Evolutionary conservation across 2,888 invertebrate species (phyloP).

Genomic region (Drosophila pseudotakahashii): DNA sequence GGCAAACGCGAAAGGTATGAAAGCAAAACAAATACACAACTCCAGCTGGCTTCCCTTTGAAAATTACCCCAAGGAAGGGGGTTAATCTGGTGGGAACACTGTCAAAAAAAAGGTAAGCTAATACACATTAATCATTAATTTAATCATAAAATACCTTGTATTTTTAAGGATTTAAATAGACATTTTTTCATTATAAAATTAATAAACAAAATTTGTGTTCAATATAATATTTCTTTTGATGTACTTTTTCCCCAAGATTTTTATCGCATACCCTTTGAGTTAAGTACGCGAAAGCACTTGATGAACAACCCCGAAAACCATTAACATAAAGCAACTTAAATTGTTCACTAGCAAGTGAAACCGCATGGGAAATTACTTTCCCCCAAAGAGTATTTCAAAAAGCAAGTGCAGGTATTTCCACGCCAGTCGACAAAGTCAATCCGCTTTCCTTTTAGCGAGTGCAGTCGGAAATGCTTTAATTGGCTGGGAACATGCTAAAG

Average conservation of each 20-base stretch:
- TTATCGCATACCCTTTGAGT: neutral
- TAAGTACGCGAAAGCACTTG: neutral
- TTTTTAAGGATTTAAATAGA: no score
- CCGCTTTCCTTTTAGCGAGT: slow-evolving; percentile 32
- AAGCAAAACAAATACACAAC: slow-evolving; percentile 21
- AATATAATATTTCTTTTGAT: neutral
- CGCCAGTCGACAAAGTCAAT: slow-evolving; percentile 1
- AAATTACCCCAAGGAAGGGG: slow-evolving; percentile 18
- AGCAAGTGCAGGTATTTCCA: neutral
- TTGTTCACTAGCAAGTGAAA: neutral
- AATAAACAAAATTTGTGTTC: no score
- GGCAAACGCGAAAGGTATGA: slow-evolving; percentile 25
- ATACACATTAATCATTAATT: no score
- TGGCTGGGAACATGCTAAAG: slow-evolving; percentile 59
- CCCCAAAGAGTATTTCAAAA: slow-evolving; percentile 11
- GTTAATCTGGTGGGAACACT: neutral
- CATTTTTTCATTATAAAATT: no score
- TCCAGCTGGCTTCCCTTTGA: slow-evolving; percentile 20
- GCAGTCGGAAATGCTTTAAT: slow-evolving; percentile 65
- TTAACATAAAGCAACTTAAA: slow-evolving; percentile 3
- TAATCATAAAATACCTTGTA: no score
- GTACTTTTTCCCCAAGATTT: neutral
- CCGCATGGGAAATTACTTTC: slow-evolving; percentile 9
- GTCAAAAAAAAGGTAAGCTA: neutral
- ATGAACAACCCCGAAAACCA: slow-evolving; percentile 1